phyloP scores from a whole-genome alignment of 2,113 vertebrate species.

The Meriones unguiculatus region DNA sequence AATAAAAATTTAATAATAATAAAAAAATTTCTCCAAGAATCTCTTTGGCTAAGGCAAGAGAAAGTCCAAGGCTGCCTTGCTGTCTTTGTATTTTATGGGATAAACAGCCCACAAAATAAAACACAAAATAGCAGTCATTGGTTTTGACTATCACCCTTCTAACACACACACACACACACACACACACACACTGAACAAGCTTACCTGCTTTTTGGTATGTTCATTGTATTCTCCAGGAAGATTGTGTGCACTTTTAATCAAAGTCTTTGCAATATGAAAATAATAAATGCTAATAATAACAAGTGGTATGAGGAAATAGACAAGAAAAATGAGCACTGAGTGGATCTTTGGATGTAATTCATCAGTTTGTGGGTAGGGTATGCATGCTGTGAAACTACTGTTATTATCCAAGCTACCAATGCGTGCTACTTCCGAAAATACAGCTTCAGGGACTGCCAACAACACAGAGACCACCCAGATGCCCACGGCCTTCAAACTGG shows the following conservation, averaged over 20 bases:
- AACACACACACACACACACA: neutral
- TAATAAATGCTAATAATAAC: slow-evolving; percentile 95
- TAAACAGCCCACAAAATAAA: neutral
- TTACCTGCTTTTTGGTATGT: slow-evolving; percentile 96
- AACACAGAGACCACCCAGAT: slow-evolving; percentile 95
- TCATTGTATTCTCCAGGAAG: slow-evolving; percentile 96
- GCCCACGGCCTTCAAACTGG: slow-evolving; percentile 91
- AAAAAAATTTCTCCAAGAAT: neutral
- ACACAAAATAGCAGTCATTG: neutral
- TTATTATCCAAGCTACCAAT: slow-evolving; percentile 88
- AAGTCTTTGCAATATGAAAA: slow-evolving; percentile 95
- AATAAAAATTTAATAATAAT: too few species aligned
- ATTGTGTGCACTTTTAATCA: slow-evolving; percentile 94
- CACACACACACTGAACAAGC: neutral
- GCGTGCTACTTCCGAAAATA: slow-evolving; percentile 93
- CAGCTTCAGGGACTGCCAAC: slow-evolving; percentile 94
- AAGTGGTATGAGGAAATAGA: slow-evolving; percentile 96
- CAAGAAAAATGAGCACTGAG: slow-evolving; percentile 95
- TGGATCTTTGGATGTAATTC: slow-evolving; percentile 96
- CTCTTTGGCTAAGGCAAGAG: neutral
- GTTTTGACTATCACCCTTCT: neutral
- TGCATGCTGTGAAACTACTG: slow-evolving; percentile 94
- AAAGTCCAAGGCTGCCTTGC: neutral
- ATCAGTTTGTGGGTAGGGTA: slow-evolving; percentile 94
- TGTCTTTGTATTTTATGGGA: neutral